These are phyloP conservation scores for Micromesistius poutassou DNA, from an alignment of 2,797 vertebrate species.

Conservation along the genomic window DNA sequence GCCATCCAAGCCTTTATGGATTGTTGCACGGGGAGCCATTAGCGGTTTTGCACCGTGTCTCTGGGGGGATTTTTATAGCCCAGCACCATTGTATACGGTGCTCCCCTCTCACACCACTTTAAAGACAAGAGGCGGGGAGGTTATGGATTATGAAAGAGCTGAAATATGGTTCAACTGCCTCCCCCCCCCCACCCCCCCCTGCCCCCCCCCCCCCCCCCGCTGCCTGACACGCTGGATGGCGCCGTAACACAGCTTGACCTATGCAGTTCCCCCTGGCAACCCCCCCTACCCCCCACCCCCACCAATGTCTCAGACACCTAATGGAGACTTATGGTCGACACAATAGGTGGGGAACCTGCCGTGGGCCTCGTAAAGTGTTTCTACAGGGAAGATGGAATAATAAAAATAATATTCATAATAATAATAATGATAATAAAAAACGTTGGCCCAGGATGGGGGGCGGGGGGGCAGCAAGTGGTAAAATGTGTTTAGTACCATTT, in stretches of 20 bases:
- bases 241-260: constrained; percentile 44
- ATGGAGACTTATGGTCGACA: constrained; percentile 37
- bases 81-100: constrained; percentile 9
- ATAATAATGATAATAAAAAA: not conserved
- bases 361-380: constrained; percentile 46
- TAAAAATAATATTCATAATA: constrained; percentile 14
- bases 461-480: too few species aligned
- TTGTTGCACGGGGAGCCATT: constrained; percentile 25
- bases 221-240: not conserved
- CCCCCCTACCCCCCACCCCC: not conserved
- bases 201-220: constrained; percentile 2
- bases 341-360: constrained; percentile 32
- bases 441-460: not conserved
- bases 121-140: not conserved
- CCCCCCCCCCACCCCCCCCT: not conserved
- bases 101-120: constrained; percentile 10
- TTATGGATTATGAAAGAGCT: constrained; percentile 14
- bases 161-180: not conserved
- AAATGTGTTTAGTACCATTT: not conserved
- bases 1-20: constrained; percentile 29
- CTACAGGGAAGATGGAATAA: constrained; percentile 48
- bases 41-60: constrained; percentile 27
- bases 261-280: constrained; percentile 22
- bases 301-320: constrained; percentile 42
- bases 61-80: constrained; percentile 18